Conservation (phyloP, 2,888 invertebrate species). For the Latrodectus elegans region DNA sequence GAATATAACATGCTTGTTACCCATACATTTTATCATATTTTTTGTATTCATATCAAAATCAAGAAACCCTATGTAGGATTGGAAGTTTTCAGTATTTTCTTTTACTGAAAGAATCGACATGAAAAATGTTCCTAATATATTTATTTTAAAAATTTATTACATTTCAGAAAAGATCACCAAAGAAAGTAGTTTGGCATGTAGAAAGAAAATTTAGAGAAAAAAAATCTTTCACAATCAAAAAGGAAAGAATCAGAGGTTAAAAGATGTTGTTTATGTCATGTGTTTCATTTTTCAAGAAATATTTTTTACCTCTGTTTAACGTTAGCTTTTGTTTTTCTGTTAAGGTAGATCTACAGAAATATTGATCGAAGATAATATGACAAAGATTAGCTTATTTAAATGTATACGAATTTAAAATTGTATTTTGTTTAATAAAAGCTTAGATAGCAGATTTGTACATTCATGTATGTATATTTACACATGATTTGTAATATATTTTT, state of each 20-base stretch:
- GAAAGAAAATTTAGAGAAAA: slow-evolving; percentile 1
- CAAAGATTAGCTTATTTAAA: too few relatives aligned
- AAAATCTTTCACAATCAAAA: slow-evolving; percentile 29
- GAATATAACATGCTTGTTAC: too few relatives aligned
- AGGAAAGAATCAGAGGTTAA: slow-evolving; percentile 13
- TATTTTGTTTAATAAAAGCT: too few relatives aligned
- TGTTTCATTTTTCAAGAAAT: neutral
- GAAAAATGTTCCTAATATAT: slow-evolving; percentile 25
- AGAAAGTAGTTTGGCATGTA: neutral
- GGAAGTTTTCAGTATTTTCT: too few relatives aligned
- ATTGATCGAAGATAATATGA: too few relatives aligned
- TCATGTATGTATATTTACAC: too few relatives aligned
- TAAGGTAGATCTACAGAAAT: neutral
- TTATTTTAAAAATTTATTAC: slow-evolving; percentile 10
- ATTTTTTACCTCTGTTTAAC: neutral
- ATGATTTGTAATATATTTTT: too few relatives aligned
- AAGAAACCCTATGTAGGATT: too few relatives aligned
- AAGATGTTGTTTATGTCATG: slow-evolving; percentile 9
- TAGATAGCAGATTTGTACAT: too few relatives aligned
- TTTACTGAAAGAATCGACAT: neutral
- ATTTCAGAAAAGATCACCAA: neutral
- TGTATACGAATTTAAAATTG: too few relatives aligned
- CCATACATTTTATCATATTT: too few relatives aligned
- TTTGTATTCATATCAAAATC: too few relatives aligned
- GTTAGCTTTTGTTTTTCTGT: neutral